Evolutionary conservation across 1,140 invertebrate species (phyloP), one percentile per base, ranked within the genome.

Genomic region (Oryctes rhinoceros): DNA sequence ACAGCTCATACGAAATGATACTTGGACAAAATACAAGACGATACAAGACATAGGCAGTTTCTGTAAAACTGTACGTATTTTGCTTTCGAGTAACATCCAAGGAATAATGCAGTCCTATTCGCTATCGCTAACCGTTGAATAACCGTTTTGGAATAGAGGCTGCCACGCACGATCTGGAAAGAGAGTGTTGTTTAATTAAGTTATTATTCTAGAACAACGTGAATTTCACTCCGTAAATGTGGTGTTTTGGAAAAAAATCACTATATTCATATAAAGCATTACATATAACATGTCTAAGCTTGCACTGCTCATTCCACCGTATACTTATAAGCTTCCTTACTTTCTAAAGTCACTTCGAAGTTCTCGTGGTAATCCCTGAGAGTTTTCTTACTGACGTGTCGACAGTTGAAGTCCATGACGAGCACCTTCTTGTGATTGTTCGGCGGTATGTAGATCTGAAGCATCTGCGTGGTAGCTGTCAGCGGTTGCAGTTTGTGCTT

Each of bases 331-430:
- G n/a, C 35, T 35, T 20, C 53, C 20, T 71, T 71, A 35, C 35
- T 71, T 71, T 71, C 65, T 35, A 71, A 71, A 35, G 65, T 71
- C 13, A 71, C 65, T 71, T 71, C 65, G 10, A 71, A 35, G 35
- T 71, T 71, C 11, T 71, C 65, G 24, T 35, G 35, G 71, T 83
- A 85, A 84, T 87, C 86, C 83, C 85, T 85, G 83, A 87, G 85
- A 81, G 75, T 82, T 59, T 80, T 80, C 82, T 86, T 86, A 76
- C 85, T 83, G 79, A 78, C 74, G 24, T 84, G 81, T 35, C 80
- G 83, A 49, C 75, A 37, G 24, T 85, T 81, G 44, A 82, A 83
- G 65, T 86, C 83, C 81, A 87, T 82, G 65, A 86, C 83, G 76
- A 84, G 84, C 18, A 86, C 85, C 37, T 83, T 81, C 44, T 83